phyloP scores from a whole-genome alignment of 92 coral and sea anemone genomes.

The Porites rus region DNA sequence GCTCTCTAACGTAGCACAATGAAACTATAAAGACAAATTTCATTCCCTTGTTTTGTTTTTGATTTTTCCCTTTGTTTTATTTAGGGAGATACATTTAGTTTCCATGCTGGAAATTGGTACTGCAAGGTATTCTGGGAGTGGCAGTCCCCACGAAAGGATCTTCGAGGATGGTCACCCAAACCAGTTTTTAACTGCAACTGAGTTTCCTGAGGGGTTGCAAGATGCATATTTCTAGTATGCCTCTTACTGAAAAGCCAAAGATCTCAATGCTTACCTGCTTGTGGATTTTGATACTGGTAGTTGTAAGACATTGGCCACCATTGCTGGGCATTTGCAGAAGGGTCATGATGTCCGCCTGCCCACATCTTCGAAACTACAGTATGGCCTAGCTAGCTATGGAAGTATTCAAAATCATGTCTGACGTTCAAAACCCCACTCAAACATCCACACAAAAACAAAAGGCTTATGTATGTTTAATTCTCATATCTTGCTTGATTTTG shows the following conservation, averaged over 20 bases:
- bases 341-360: slow-evolving; percentile 91
- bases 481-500: background rate
- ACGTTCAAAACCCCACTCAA: slow-evolving; percentile 45
- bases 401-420: slow-evolving; percentile 55
- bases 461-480: slow-evolving; percentile 29
- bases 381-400: slow-evolving; percentile 73
- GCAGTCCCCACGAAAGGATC: no score
- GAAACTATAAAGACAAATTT: background rate
- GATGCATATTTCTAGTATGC: background rate
- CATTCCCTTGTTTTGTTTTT: background rate
- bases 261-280: slow-evolving; percentile 74
- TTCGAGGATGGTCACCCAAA: no score
- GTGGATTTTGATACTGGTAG: slow-evolving; percentile 81
- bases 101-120: background rate
- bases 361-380: slow-evolving; percentile 83
- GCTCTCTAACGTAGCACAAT: background rate
- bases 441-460: slow-evolving; percentile 28
- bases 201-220: background rate
- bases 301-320: slow-evolving; percentile 99
- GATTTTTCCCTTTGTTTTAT: background rate
- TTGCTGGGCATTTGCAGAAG: slow-evolving; percentile 76
- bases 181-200: no score
- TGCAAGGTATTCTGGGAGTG: background rate
- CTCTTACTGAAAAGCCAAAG: background rate
- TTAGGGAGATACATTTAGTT: background rate